Conservation (phyloP, 2,113 vertebrate genomes). For the Platichthys stellatus region DNA sequence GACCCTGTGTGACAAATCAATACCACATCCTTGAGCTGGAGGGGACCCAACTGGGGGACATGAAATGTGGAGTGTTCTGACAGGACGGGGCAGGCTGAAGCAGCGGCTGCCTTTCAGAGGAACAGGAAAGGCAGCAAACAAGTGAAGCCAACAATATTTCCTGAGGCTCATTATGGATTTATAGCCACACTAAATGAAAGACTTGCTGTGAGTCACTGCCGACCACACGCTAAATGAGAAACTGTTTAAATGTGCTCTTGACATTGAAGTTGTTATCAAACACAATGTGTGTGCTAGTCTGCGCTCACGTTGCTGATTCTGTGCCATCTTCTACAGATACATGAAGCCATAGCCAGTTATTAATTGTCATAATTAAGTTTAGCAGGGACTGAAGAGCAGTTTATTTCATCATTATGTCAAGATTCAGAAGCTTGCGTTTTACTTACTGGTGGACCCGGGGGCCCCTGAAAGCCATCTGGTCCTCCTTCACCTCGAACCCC, state of each 20-base stretch:
- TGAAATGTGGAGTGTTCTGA: conserved; percentile 43
- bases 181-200: conserved; percentile 67
- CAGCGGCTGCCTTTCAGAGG: conserved; percentile 50
- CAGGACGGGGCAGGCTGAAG: conserved; percentile 44
- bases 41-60: conserved; percentile 48
- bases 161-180: conserved; percentile 71
- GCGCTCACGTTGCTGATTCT: conserved; percentile 25
- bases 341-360: not conserved
- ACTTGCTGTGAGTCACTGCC: conserved; percentile 54
- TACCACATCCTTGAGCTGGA: conserved; percentile 61
- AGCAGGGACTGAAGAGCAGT: conserved; percentile 9
- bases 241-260: conserved; percentile 59
- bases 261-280: conserved; percentile 30
- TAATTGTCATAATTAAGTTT: not conserved
- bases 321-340: conserved; percentile 27
- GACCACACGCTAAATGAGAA: conserved; percentile 64
- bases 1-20: conserved; percentile 75
- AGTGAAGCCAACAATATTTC: conserved; percentile 68
- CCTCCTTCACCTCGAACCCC: conserved; percentile 77
- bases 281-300: conserved; percentile 44
- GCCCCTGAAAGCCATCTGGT: conserved; percentile 78
- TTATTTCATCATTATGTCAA: conserved; percentile 12
- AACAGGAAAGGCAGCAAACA: conserved; percentile 52
- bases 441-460: conserved; percentile 78
- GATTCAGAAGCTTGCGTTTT: conserved; percentile 16